Conservation (phyloP, 2,113 vertebrate genomes). For the Corvus cornix region DNA sequence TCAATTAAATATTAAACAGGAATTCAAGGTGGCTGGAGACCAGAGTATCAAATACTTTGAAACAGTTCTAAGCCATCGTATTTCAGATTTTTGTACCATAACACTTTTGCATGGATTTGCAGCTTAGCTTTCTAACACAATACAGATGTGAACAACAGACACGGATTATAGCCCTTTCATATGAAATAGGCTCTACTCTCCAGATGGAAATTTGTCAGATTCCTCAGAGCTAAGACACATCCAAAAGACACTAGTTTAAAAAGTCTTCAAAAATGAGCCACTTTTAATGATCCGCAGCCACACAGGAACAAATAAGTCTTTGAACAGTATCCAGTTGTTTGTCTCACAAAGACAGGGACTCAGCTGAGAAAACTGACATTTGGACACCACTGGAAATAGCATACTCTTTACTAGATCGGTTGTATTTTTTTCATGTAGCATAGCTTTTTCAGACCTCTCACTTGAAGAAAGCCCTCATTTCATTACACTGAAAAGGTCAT, state of each 20-base stretch:
- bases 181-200: constrained; percentile 32
- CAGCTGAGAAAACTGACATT: constrained; percentile 59
- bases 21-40: background rate
- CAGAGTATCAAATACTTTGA: background rate
- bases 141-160: constrained; percentile 42
- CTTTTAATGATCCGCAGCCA: constrained; percentile 56
- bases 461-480: background rate
- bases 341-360: constrained; percentile 16
- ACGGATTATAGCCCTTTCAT: constrained; percentile 41
- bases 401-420: background rate
- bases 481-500: background rate
- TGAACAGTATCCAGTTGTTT: constrained; percentile 57
- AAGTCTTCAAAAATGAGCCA: constrained; percentile 52
- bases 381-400: constrained; percentile 30
- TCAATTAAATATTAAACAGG: background rate
- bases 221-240: constrained; percentile 45
- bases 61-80: background rate
- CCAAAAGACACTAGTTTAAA: constrained; percentile 41
- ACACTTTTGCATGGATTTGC: constrained; percentile 17
- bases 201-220: constrained; percentile 61
- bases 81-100: constrained; percentile 34
- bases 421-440: constrained; percentile 13
- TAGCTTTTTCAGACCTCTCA: background rate
- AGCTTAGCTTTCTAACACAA: constrained; percentile 31
- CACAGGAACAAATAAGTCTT: constrained; percentile 52